Percentiles rank a stretch among this genome's conserved stretches.
Evolutionary conservation across 2,888 invertebrate genomes (phyloP).

Genomic region (Merodon equestris): DNA sequence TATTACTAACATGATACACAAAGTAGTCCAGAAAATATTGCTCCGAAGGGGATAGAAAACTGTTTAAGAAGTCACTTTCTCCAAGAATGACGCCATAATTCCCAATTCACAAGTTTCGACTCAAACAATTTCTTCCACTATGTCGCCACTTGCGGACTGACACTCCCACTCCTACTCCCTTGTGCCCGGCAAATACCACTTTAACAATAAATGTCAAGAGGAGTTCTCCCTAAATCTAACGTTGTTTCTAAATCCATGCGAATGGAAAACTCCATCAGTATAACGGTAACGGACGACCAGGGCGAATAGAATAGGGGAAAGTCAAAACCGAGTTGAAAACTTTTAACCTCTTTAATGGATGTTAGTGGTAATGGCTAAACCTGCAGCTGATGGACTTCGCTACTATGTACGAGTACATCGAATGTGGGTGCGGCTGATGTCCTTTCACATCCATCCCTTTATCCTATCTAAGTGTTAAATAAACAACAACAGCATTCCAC

Average conservation of each 20-base stretch:
- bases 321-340: constrained; percentile 58
- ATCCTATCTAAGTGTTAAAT: constrained; percentile 41
- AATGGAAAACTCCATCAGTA: constrained; percentile 19
- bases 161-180: constrained; percentile 19
- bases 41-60: no score
- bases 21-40: no score
- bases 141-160: constrained; percentile 33
- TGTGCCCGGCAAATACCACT: constrained; percentile 22
- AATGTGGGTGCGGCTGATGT: constrained; percentile 19
- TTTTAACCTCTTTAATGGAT: constrained; percentile 62
- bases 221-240: constrained; percentile 14
- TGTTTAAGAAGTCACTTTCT: constrained; percentile 1
- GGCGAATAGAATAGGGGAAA: constrained; percentile 4
- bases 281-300: background rate
- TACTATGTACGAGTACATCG: background rate
- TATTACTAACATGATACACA: no score
- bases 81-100: constrained; percentile 37
- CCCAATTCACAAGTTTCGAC: constrained; percentile 35
- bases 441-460: constrained; percentile 24
- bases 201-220: constrained; percentile 46
- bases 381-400: constrained; percentile 45
- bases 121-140: constrained; percentile 18
- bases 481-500: constrained; percentile 45
- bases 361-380: constrained; percentile 46
- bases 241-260: constrained; percentile 18